Percentiles rank a stretch among this genome's conserved stretches.
These are phyloP conservation scores for Pelmatolapia mariae DNA, from an alignment of 2,113 vertebrate species.

Conservation along the genomic window DNA sequence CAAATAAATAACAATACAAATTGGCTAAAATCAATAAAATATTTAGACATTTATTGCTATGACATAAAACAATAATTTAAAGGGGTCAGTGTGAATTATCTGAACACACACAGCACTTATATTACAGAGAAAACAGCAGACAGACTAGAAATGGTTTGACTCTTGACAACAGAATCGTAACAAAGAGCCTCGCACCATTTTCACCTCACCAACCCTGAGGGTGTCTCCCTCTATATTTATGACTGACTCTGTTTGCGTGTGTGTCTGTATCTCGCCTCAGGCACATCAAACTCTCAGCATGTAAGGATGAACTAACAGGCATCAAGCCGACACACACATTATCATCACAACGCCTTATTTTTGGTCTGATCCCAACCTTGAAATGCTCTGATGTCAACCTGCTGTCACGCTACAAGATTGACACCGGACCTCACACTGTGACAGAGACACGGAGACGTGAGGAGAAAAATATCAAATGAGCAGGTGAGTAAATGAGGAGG, in stretches of 20 bases:
- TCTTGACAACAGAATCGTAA: no score
- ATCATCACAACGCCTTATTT: conserved; percentile 16
- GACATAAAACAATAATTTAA: neutral
- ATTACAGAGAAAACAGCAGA: neutral
- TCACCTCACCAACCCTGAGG: conserved; percentile 8
- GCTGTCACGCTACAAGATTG: conserved; percentile 14
- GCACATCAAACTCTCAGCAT: conserved; percentile 42
- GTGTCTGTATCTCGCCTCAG: neutral
- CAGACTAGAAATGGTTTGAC: neutral
- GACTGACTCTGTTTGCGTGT: neutral
- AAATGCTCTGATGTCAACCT: conserved; percentile 10
- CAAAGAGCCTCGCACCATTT: conserved; percentile 2
- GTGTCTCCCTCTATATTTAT: conserved; percentile 10
- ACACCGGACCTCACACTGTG: neutral
- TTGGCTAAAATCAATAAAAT: neutral
- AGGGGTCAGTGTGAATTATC: neutral
- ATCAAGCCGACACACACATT: conserved; percentile 15
- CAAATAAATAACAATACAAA: neutral
- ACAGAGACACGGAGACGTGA: neutral
- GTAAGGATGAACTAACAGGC: conserved; percentile 30
- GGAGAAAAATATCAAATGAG: neutral
- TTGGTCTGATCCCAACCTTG: conserved; percentile 34
- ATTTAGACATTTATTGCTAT: neutral
- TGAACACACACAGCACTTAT: neutral
- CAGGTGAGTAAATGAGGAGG: neutral